Evolutionary conservation across 2,113 vertebrate species (phyloP).

Genomic region (Stercorarius parasiticus): DNA sequence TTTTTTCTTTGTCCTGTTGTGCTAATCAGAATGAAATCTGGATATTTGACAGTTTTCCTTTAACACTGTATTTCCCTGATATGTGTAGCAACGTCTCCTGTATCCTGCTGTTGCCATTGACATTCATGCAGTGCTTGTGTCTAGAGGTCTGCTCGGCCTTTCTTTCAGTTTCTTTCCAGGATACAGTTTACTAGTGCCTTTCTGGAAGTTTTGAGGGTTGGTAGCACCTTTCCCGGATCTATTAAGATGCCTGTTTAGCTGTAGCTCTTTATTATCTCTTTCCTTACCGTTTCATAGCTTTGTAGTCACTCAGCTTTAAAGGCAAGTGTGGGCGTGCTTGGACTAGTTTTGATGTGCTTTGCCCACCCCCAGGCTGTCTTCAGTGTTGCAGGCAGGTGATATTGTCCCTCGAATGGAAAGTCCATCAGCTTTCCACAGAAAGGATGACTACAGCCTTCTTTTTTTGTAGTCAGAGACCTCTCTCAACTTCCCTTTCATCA

Average conservation of each 20-base stretch:
- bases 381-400: not conserved
- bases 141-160: accelerated
- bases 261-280: not conserved
- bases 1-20: not conserved
- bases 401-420: not conserved
- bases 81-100: not conserved
- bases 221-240: not conserved
- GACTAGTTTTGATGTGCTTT: not conserved
- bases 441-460: not conserved
- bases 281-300: not conserved
- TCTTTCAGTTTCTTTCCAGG: not conserved
- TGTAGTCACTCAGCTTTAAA: not conserved
- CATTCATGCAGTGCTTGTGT: not conserved
- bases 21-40: not conserved
- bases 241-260: not conserved
- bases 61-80: not conserved
- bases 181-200: not conserved
- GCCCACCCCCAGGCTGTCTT: not conserved
- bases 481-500: not conserved
- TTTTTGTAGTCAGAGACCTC: not conserved
- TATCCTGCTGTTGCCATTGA: not conserved
- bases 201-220: not conserved
- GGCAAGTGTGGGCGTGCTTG: not conserved
- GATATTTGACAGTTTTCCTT: not conserved
- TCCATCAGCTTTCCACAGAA: not conserved